Base-by-base conservation (phyloP, 1,140 invertebrate genomes). In the Gonioctena quinquepunctata region DNA sequence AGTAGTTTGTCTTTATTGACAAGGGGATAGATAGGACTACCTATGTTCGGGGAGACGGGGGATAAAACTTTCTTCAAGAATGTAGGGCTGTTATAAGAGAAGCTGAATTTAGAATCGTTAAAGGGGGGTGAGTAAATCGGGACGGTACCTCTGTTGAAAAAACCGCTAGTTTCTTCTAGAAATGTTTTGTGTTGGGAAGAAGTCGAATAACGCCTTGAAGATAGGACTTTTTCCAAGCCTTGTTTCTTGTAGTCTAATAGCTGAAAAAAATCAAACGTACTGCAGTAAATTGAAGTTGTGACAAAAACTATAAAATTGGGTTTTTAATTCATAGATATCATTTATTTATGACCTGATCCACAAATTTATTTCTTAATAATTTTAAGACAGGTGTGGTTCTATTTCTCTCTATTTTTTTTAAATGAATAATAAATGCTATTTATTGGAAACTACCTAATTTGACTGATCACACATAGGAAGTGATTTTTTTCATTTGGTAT, bases 161-260 rank as follows among this genome's bases (percentile, higher is more conserved):
- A 26, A 50, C 13, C 22, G 23, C 50, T 27, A 18, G 19, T 28
- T 26, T 52, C 63, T 13, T 25, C 49, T 13, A 52, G 26, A 23
- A 21, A 54, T 23, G 48, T 54, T 18, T 66, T 54, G 50, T 66
- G 28, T 7, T 52, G 23, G 19, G 48, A 54, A 7, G 50, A 23
- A 28, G 21, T 16, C 23, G 63, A 66, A 54, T 26, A 52, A 49
- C 63, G 63, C 26, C 42, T 23, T 8, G 28, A 19, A 18, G 63
- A 66, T 3, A 70, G 23, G 6, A 25, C n/a, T 23, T 66, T 70
- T 48, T 70, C 69, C 19, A 70, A 33, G 23, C 21, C 56, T n/a
- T 49, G 56, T 54, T 70, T 65, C 33, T 66, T 61, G 26, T 66
- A 49, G 21, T 59, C 56, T n/a, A 70, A 22, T 1, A 70, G 22